Base-by-base conservation (phyloP, 2,888 invertebrate species). In the Parapristionchus giblindavisi region DNA sequence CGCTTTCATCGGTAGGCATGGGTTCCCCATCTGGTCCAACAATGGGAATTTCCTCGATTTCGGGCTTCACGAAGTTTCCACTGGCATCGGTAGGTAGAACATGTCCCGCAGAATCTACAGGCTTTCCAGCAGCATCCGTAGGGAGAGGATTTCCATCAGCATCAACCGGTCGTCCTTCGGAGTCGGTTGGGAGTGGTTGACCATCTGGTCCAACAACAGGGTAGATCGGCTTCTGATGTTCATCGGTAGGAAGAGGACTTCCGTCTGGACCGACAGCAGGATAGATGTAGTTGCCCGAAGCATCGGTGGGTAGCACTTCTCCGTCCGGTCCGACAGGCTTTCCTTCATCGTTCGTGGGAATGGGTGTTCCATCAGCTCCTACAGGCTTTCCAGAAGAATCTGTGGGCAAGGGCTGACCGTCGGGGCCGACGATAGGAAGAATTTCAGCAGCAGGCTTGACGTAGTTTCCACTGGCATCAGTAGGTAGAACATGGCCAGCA, bases 391-490 rank as follows among this genome's bases (percentile, higher is more conserved):
- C 83, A n/a, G 65, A 75, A 17, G 75, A 72, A 38, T 79, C 78
- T n/a, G 80, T 81, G 27, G 82, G 76, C 4, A 82, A 60, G 1
- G 80, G 76, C 24, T 68, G 75, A 43, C 79, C 81, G 74, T 81
- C 73, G 40, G 75, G 72, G 58, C 79, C 79, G n/a, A 79, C 75
- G 17, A 81, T n/a, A 32, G 75, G 61, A 40, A 60, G 72, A 32
- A 77, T 70, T 48, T 75, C 79, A 36, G 80, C 72, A 4, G 76
- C 73, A 0, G 68, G 79, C 24, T 77, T 61, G 40, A 80, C 75
- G n/a, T 75, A 80, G 52, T 78, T 75, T 36, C 81, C 83, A 29
- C 75, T 70, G 2, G 75, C 74, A 43, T 79, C 78, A 24, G 80
- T 81, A 29, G 83, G 81, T 3, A 81, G 71, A 38, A 74, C 48